Percentiles rank a stretch among this genome's conserved stretches.
phyloP scores from a whole-genome alignment of 1,140 invertebrate genomes.

The Glomeris maerens region DNA sequence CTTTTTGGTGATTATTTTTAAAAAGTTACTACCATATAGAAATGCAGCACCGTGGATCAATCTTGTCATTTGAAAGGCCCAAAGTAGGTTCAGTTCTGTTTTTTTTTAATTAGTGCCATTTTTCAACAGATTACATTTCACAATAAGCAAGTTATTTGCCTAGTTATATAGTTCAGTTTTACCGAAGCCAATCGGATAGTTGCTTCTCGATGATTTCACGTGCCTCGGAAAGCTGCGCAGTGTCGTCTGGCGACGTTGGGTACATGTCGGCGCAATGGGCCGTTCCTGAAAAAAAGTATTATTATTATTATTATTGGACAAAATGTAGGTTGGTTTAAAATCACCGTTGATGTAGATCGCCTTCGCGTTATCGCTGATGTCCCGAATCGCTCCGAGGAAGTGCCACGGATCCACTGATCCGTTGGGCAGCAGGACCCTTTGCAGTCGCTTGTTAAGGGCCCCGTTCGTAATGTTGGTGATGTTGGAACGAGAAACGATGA shows the following conservation, averaged over 20 bases:
- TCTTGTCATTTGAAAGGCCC: too few species aligned
- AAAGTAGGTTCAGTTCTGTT: too few species aligned
- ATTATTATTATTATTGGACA: too few species aligned
- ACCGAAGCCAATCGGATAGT: neutral
- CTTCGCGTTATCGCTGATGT: conserved; percentile 22
- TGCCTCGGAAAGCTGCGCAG: conserved; percentile 22
- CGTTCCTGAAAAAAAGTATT: conserved; percentile 16
- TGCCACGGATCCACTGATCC: conserved; percentile 37
- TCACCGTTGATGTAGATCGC: conserved; percentile 23
- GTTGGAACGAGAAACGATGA: conserved; percentile 25
- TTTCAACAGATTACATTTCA: too few species aligned
- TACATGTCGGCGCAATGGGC: conserved; percentile 36
- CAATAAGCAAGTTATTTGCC: too few species aligned
- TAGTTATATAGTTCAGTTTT: too few species aligned
- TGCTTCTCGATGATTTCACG: conserved; percentile 13
- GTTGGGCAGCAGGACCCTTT: conserved; percentile 33
- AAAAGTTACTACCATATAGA: too few species aligned
- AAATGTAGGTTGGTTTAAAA: too few species aligned
- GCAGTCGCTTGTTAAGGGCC: conserved; percentile 24
- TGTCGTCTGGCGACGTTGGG: conserved; percentile 24
- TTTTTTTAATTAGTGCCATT: too few species aligned
- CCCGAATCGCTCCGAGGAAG: conserved; percentile 28
- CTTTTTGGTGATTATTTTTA: too few species aligned
- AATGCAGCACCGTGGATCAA: too few species aligned
- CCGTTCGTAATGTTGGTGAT: conserved; percentile 34